A percentile compares a stretch with the other conserved stretches of the same genome.
phyloP scores from a whole-genome alignment of 2,888 invertebrate genomes.

The Calameuta idolon region DNA sequence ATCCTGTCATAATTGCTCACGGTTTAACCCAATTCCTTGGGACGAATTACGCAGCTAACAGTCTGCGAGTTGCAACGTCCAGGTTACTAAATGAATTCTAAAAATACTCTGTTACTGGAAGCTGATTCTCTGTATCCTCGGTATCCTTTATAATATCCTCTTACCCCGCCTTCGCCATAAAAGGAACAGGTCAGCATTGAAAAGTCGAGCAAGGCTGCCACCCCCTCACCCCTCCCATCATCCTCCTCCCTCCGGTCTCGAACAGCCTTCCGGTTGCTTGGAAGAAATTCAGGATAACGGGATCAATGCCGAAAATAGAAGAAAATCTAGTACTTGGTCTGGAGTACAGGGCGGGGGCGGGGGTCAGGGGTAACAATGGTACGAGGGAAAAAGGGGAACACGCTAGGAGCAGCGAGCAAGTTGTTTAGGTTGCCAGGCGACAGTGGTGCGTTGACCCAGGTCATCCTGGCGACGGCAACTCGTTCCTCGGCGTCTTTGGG shows the following conservation, averaged over 20 bases:
- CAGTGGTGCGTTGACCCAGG: conserved; percentile 55
- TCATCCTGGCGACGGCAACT: conserved; percentile 35
- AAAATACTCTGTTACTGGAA: neutral
- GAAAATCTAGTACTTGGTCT: conserved; percentile 39
- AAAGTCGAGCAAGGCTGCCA: neutral
- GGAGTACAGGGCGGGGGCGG: conserved; percentile 16
- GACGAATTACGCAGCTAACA: conserved; percentile 31
- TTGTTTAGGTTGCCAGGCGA: conserved; percentile 57
- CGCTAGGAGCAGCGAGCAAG: conserved; percentile 34
- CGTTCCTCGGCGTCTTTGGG: conserved; percentile 32
- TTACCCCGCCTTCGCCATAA: neutral
- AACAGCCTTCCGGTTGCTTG: neutral
- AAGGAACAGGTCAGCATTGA: neutral
- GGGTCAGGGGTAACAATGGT: neutral
- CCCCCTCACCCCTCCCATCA: too few relatives aligned
- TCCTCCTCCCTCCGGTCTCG: neutral
- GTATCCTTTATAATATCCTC: neutral
- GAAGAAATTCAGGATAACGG: conserved; percentile 41
- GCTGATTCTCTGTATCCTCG: neutral
- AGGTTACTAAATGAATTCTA: neutral
- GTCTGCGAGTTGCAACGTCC: neutral
- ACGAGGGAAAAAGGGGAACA: neutral
- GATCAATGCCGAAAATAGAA: conserved; percentile 4
- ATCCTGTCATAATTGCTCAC: conserved; percentile 56
- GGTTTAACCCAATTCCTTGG: conserved; percentile 55